Conservation (phyloP, 2,888 invertebrate genomes). For the Heliconius erato region DNA sequence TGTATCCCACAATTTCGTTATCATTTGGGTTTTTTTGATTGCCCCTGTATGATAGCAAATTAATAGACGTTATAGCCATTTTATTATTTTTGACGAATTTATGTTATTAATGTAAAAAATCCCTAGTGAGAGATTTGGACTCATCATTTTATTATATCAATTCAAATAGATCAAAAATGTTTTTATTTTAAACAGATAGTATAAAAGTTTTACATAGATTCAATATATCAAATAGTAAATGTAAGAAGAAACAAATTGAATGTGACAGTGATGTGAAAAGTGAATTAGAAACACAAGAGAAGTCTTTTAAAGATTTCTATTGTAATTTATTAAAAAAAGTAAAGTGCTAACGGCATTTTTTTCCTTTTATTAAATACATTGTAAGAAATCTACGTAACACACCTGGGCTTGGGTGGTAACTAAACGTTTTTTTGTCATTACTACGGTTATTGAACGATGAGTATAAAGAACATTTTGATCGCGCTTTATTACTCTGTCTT, state of each 20-base stretch:
- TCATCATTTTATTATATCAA: no score
- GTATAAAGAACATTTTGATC: neutral
- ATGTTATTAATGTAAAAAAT: neutral
- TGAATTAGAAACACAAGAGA: conserved; percentile 11
- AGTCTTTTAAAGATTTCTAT: conserved; percentile 1
- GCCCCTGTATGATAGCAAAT: no score
- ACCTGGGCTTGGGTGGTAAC: neutral
- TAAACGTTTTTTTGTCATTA: neutral
- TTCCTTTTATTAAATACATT: neutral
- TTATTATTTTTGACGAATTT: neutral
- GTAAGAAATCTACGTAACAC: neutral
- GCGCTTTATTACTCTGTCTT: neutral
- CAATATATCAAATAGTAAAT: conserved; percentile 1
- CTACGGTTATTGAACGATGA: neutral
- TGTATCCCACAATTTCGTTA: no score
- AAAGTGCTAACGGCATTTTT: neutral
- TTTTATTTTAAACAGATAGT: neutral
- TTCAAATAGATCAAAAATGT: neutral
- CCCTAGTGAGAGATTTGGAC: neutral
- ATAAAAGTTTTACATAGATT: no score
- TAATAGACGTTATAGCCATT: no score
- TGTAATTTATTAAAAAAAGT: neutral
- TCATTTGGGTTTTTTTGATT: no score
- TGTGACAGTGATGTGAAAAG: conserved; percentile 11
- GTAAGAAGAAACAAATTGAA: conserved; percentile 1